These are phyloP conservation scores for Nasalis larvatus DNA, from an alignment of 2,113 vertebrate species.

Conservation along the genomic window DNA sequence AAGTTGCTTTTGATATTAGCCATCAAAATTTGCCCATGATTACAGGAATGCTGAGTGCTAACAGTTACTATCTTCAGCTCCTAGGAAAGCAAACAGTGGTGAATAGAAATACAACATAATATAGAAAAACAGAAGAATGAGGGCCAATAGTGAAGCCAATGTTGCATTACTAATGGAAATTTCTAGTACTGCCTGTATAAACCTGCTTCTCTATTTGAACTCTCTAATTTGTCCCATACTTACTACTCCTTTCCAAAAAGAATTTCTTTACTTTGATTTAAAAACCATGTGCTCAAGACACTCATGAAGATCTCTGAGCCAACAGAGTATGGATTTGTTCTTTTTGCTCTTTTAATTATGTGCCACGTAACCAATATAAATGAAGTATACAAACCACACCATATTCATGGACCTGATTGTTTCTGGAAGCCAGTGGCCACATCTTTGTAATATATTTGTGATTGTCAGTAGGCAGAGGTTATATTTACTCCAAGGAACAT, in stretches of 20 bases:
- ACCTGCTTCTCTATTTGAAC: not conserved
- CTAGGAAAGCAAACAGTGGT: not conserved
- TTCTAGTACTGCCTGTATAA: not conserved
- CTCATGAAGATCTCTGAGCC: not conserved
- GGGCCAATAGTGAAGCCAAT: not conserved
- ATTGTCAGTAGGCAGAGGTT: slow-evolving; percentile 14
- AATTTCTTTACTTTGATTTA: slow-evolving; percentile 47
- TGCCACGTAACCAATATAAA: slow-evolving; percentile 40
- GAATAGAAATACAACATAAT: not conserved
- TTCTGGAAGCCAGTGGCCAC: slow-evolving; percentile 37
- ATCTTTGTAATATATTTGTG: slow-evolving; percentile 46
- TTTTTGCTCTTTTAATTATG: slow-evolving; percentile 47
- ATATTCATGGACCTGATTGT: not conserved
- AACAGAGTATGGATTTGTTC: slow-evolving; percentile 34
- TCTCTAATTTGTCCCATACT: not conserved
- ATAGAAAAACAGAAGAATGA: not conserved
- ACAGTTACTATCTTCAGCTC: not conserved
- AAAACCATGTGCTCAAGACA: slow-evolving; percentile 35
- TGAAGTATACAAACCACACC: not conserved
- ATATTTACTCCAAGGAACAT: slow-evolving; percentile 16
- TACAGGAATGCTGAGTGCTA: not conserved
- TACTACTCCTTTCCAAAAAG: not conserved
- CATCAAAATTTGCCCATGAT: not conserved
- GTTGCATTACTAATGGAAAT: not conserved
- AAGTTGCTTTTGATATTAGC: not conserved